Percentiles rank a stretch among this genome's conserved stretches.
Evolutionary conservation across 2,888 invertebrate species (phyloP).

Genomic region (Brachycybe producta): DNA sequence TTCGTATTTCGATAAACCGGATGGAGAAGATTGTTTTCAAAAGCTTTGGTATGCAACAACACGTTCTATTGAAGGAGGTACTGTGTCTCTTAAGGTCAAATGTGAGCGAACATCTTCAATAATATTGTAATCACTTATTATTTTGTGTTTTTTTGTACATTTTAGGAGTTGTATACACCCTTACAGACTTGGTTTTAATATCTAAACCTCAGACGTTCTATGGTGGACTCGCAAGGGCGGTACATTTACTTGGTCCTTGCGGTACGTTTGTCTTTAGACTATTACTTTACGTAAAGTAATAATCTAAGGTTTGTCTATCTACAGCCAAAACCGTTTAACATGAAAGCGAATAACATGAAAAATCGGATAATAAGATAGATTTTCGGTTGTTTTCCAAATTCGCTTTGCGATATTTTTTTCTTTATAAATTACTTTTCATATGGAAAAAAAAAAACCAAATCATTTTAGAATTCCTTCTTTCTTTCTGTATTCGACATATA

Average conservation of each 20-base stretch:
- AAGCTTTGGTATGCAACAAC: constrained; percentile 50
- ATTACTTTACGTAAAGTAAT: too few relatives aligned
- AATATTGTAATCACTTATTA: not conserved
- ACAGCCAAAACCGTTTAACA: too few relatives aligned
- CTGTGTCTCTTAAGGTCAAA: not conserved
- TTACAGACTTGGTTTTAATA: not conserved
- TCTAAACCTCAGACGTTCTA: constrained; percentile 35
- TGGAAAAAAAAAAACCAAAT: too few relatives aligned
- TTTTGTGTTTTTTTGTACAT: not conserved
- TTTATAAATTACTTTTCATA: too few relatives aligned
- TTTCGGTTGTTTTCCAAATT: too few relatives aligned
- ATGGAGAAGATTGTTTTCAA: constrained; percentile 51
- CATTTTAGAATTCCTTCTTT: too few relatives aligned
- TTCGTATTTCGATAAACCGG: constrained; percentile 58
- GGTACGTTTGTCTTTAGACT: too few relatives aligned
- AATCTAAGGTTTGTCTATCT: too few relatives aligned
- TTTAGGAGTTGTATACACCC: constrained; percentile 1
- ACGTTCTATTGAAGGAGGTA: constrained; percentile 39
- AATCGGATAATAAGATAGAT: too few relatives aligned
- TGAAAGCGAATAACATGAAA: too few relatives aligned
- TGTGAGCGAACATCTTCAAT: not conserved
- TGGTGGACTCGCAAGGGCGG: constrained; percentile 4
- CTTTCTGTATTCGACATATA: too few relatives aligned
- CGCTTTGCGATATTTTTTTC: too few relatives aligned
- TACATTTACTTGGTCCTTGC: not conserved